Conservation (phyloP, 2,113 vertebrate genomes). For the Hemibagrus wyckioides region DNA sequence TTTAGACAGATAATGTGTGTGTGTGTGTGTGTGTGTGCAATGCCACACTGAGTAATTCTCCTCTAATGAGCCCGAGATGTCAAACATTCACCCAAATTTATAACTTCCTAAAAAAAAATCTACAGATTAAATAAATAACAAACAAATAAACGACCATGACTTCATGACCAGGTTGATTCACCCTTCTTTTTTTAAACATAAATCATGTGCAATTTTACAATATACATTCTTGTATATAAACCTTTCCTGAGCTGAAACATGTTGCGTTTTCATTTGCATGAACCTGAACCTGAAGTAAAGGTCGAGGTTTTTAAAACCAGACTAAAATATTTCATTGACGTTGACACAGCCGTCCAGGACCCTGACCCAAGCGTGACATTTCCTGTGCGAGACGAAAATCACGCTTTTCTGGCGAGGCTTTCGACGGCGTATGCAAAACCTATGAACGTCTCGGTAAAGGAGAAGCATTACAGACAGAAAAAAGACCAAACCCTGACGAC, state of each 20-base stretch:
- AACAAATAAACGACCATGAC: neutral
- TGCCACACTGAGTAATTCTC: neutral
- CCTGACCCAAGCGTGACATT: too few species aligned
- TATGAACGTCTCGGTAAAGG: neutral
- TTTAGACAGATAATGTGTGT: neutral
- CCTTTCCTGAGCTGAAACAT: neutral
- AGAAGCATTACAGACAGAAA: neutral
- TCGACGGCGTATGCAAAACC: neutral
- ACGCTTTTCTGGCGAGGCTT: neutral
- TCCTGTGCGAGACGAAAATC: neutral
- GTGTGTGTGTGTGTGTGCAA: neutral
- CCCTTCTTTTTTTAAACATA: too few species aligned
- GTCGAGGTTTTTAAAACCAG: too few species aligned
- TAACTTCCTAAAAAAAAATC: neutral
- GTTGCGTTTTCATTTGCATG: neutral
- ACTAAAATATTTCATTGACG: too few species aligned
- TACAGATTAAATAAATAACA: neutral
- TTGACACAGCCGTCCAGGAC: too few species aligned
- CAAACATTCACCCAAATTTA: neutral
- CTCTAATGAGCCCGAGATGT: neutral
- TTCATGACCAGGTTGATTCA: neutral
- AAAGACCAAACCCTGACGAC: neutral
- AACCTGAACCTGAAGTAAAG: neutral
- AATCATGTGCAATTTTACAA: neutral
- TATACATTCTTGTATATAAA: neutral